These are phyloP conservation scores for Chaenogobius annularis DNA, from an alignment of 2,113 vertebrate genomes.

Conservation along the genomic window DNA sequence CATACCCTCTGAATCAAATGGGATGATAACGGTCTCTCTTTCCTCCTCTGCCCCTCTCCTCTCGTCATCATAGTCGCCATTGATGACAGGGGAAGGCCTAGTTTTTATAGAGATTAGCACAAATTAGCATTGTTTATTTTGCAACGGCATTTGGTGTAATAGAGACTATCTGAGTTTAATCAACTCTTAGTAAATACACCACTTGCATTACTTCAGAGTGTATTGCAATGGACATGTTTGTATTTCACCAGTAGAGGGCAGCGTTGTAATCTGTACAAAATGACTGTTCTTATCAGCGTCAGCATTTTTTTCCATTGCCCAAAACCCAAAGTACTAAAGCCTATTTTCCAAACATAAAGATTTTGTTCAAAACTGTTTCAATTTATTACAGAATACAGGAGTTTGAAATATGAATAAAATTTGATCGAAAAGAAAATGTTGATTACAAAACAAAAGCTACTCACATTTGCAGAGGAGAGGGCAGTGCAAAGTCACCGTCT, in stretches of 20 bases:
- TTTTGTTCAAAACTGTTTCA: background rate
- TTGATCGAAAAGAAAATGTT: background rate
- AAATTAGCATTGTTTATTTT: background rate
- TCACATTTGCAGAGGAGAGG: constrained; percentile 71
- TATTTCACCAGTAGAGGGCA: constrained; percentile 50
- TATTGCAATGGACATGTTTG: background rate
- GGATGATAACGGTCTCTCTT: constrained; percentile 46
- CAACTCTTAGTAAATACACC: background rate
- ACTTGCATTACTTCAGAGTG: background rate
- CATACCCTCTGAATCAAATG: constrained; percentile 63
- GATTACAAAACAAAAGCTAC: constrained; percentile 23
- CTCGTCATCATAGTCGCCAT: constrained; percentile 48
- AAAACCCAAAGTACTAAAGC: background rate
- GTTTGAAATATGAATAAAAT: background rate
- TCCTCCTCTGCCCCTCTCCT: constrained; percentile 37
- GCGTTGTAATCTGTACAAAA: background rate
- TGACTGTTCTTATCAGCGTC: background rate
- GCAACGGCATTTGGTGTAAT: too few species aligned
- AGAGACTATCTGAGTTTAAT: background rate
- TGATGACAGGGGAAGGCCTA: constrained; percentile 56
- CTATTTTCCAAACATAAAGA: too few species aligned
- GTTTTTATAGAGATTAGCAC: background rate
- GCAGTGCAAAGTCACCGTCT: constrained; percentile 60
- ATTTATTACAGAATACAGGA: background rate
- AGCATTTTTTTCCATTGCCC: background rate